Percentiles rank a stretch among this genome's conserved stretches.
Evolutionary conservation across 2,888 invertebrate genomes (phyloP).

Genomic region (Protodeltote pygarga): DNA sequence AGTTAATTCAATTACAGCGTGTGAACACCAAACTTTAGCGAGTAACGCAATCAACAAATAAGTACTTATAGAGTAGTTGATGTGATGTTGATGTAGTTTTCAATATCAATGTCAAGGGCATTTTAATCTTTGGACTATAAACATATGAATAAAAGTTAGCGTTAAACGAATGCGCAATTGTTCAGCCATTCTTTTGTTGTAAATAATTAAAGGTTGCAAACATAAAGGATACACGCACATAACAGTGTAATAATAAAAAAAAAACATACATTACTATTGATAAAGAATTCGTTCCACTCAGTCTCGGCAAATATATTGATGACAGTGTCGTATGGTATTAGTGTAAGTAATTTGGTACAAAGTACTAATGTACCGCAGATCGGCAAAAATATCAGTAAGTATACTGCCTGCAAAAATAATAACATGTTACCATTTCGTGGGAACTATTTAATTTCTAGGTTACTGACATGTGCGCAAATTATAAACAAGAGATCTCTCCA

Average conservation of each 20-base stretch:
- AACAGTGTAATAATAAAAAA: conserved; percentile 1
- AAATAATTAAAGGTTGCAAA: conserved; percentile 18
- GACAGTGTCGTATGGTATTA: conserved; percentile 89
- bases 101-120: no score
- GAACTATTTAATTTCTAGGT: conserved; percentile 25
- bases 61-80: no score
- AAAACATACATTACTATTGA: conserved; percentile 90
- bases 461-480: no score
- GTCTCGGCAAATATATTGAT: conserved; percentile 92
- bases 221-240: background rate
- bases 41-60: no score
- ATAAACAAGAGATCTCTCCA: no score
- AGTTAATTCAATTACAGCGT: no score
- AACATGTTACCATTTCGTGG: conserved; percentile 28
- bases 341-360: conserved; percentile 91
- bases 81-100: no score
- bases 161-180: background rate
- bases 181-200: conserved; percentile 28
- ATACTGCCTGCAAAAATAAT: conserved; percentile 84
- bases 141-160: conserved; percentile 12
- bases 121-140: no score
- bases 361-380: conserved; percentile 91
- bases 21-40: no score
- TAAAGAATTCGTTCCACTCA: conserved; percentile 94
- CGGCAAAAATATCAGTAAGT: conserved; percentile 92